Conservation (phyloP, 2,797 vertebrate species). For the Pitangus sulphuratus region DNA sequence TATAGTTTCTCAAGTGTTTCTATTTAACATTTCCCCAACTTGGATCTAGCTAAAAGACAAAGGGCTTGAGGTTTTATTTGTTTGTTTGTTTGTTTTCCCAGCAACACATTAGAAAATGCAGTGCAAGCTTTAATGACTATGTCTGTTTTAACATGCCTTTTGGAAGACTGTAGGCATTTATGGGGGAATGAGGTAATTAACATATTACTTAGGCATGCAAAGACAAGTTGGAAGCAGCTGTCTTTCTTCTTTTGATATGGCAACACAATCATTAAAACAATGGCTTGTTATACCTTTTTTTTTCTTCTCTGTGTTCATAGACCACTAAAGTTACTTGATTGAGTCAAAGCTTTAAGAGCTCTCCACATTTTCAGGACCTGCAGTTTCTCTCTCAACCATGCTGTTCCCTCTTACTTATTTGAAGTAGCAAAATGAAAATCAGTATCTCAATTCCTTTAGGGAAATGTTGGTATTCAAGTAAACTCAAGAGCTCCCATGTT, state of each 20-base stretch:
- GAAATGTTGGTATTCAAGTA: background rate
- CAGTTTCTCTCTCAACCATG: background rate
- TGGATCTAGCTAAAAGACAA: slow-evolving; percentile 67
- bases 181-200: slow-evolving; percentile 60
- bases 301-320: background rate
- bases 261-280: slow-evolving; percentile 54
- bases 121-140: slow-evolving; percentile 59
- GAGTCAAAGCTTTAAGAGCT: background rate
- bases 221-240: slow-evolving; percentile 62
- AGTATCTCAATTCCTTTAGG: background rate
- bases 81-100: slow-evolving; percentile 67
- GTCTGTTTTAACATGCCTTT: slow-evolving; percentile 74
- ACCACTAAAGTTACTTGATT: background rate
- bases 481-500: background rate
- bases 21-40: slow-evolving; percentile 60
- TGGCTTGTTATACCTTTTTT: background rate
- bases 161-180: slow-evolving; percentile 53
- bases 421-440: slow-evolving; percentile 5
- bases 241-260: slow-evolving; percentile 54
- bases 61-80: slow-evolving; percentile 59
- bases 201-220: slow-evolving; percentile 71
- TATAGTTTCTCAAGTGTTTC: slow-evolving; percentile 45
- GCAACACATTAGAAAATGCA: slow-evolving; percentile 66
- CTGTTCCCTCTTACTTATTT: background rate
- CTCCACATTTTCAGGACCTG: background rate